Percentiles rank a stretch among this genome's conserved stretches.
Evolutionary conservation across 2,797 vertebrate genomes (phyloP).

Genomic region (Urophycis tenuis): DNA sequence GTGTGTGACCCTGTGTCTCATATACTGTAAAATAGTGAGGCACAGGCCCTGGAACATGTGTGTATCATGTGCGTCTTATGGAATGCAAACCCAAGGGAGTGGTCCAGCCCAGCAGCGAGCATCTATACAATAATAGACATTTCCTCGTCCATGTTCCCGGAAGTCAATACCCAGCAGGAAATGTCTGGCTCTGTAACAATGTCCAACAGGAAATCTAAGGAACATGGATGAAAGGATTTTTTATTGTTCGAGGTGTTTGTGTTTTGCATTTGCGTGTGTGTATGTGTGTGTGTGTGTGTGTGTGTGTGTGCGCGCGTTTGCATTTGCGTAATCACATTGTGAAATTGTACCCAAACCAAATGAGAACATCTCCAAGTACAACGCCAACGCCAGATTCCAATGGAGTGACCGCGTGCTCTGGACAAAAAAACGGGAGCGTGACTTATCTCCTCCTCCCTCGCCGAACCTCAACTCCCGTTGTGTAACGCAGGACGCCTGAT

Average conservation of each 20-base stretch:
- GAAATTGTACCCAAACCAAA: not conserved
- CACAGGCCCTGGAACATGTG: not conserved
- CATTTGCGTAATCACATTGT: too few relatives aligned
- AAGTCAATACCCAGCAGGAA: slow-evolving; percentile 33
- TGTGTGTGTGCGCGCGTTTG: too few relatives aligned
- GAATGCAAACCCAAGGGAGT: not conserved
- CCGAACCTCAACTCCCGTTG: not conserved
- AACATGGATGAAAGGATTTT: slow-evolving; percentile 29
- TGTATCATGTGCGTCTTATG: not conserved
- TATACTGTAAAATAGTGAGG: too few relatives aligned
- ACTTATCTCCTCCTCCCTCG: not conserved
- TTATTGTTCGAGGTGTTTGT: not conserved
- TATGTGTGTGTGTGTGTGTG: slow-evolving; percentile 22
- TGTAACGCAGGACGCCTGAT: too few relatives aligned
- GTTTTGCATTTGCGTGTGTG: slow-evolving; percentile 2
- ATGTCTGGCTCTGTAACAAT: slow-evolving; percentile 30
- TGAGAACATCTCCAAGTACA: too few relatives aligned
- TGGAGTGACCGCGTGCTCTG: too few relatives aligned
- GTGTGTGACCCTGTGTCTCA: too few relatives aligned
- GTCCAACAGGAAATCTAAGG: slow-evolving; percentile 34
- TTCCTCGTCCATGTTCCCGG: slow-evolving; percentile 10
- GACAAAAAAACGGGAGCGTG: too few relatives aligned
- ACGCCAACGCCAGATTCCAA: not conserved
- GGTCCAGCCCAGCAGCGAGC: not conserved
- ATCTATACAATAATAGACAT: slow-evolving; percentile 12